Percentiles rank a stretch among this genome's conserved stretches.
Conservation (phyloP, 2,113 vertebrate species). For the Petrocephalus zakoni region DNA sequence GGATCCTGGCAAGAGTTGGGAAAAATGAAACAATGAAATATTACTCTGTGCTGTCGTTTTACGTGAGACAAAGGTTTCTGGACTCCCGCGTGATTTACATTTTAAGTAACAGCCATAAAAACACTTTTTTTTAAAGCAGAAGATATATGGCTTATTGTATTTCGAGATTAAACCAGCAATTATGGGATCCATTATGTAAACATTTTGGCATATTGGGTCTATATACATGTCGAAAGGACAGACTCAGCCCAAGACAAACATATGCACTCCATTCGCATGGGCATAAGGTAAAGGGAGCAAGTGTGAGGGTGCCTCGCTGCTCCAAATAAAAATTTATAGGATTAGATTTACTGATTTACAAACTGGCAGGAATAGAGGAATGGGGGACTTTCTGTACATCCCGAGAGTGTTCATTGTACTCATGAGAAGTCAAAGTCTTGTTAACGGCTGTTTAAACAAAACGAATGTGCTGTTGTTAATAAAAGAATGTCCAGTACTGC, state of each 20-base stretch:
- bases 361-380: conserved; percentile 34
- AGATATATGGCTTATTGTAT: conserved; percentile 43
- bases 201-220: conserved; percentile 42
- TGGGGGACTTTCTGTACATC: conserved; percentile 32
- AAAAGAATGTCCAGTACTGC: conserved; percentile 30
- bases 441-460: conserved; percentile 55
- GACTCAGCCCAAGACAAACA: conserved; percentile 48
- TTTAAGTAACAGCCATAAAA: conserved; percentile 27
- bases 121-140: conserved; percentile 19
- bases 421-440: conserved; percentile 40
- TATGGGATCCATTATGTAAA: conserved; percentile 51
- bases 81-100: conserved; percentile 14
- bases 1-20: conserved; percentile 11
- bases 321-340: conserved; percentile 38
- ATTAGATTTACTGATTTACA: conserved; percentile 41
- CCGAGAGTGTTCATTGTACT: conserved; percentile 39
- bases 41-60: conserved; percentile 15
- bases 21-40: conserved; percentile 28
- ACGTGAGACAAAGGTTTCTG: conserved; percentile 19
- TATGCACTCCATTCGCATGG: conserved; percentile 47
- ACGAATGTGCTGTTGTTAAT: conserved; percentile 36
- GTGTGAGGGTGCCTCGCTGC: conserved; percentile 35
- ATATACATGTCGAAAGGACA: conserved; percentile 44
- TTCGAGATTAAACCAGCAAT: conserved; percentile 46
- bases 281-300: conserved; percentile 28